A percentile compares a stretch with the other conserved stretches of the same genome.
These are phyloP conservation scores for Tamias sibiricus DNA, from an alignment of 2,113 vertebrate species.

Conservation along the genomic window DNA sequence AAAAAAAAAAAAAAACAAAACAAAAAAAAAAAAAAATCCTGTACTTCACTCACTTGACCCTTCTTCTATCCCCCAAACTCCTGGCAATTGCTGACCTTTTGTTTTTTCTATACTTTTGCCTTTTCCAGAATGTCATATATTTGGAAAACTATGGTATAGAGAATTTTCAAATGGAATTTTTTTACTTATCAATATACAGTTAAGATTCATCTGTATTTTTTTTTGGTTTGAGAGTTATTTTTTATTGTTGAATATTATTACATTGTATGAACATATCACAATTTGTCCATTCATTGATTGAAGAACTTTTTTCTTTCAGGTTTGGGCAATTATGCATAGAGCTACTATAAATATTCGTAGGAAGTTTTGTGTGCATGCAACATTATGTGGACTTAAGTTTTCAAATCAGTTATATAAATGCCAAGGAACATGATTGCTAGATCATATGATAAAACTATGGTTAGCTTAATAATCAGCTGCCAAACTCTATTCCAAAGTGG, in stretches of 20 bases:
- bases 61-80: not conserved
- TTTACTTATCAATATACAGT: not conserved
- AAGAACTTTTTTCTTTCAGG: not conserved
- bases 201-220: not conserved
- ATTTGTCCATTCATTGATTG: not conserved
- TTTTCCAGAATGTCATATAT: not conserved
- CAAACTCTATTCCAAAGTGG: not conserved
- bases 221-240: not conserved
- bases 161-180: not conserved
- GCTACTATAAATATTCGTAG: not conserved
- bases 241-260: not conserved
- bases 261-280: not conserved
- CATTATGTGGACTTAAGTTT: not conserved
- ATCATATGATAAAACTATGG: not conserved
- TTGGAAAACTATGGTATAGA: not conserved
- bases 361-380: not conserved
- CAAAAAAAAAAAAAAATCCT: not conserved
- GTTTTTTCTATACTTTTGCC: not conserved
- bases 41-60: not conserved
- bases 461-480: not conserved
- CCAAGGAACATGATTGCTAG: not conserved
- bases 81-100: not conserved
- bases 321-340: not conserved
- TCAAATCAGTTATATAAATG: not conserved
- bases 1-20: too few species aligned